A percentile compares a stretch with the other conserved stretches of the same genome.
Evolutionary conservation across 1,140 invertebrate genomes (phyloP).

Genomic region (Nephila pilipes): DNA sequence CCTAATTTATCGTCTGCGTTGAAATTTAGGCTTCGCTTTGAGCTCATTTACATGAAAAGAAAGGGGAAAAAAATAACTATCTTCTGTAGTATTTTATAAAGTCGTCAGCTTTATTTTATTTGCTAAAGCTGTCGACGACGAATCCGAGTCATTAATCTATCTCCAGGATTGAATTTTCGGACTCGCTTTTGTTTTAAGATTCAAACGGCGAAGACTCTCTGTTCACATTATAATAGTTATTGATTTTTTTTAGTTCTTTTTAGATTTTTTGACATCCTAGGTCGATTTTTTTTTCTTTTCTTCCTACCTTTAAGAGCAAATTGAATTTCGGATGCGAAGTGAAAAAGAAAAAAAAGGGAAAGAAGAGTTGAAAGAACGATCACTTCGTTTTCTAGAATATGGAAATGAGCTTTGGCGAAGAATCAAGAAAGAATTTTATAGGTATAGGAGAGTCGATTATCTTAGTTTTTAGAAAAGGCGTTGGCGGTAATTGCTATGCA

Average conservation of each 20-base stretch:
- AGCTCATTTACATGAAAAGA: constrained; percentile 51
- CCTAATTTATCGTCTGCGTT: constrained; percentile 21
- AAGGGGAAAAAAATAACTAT: neutral
- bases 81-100: constrained; percentile 33
- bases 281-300: constrained; percentile 2
- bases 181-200: constrained; percentile 55
- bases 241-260: neutral
- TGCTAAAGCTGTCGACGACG: neutral
- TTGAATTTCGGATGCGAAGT: constrained; percentile 43
- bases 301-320: neutral
- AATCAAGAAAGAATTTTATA: constrained; percentile 36
- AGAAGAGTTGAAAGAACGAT: neutral
- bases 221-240: constrained; percentile 12
- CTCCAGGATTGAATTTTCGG: constrained; percentile 36
- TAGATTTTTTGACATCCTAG: constrained; percentile 5
- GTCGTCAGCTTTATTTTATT: constrained; percentile 33
- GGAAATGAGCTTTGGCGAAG: constrained; percentile 52
- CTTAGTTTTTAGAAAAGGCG: neutral
- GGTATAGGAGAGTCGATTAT: constrained; percentile 4
- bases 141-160: constrained; percentile 52
- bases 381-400: constrained; percentile 46
- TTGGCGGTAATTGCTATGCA: constrained; percentile 5
- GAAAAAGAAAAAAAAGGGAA: neutral
- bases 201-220: neutral
- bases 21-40: neutral